Evolutionary conservation across 2,797 vertebrate species (phyloP), one percentile per base, ranked within the genome.

Genomic region (Macroramphosus scolopax): DNA sequence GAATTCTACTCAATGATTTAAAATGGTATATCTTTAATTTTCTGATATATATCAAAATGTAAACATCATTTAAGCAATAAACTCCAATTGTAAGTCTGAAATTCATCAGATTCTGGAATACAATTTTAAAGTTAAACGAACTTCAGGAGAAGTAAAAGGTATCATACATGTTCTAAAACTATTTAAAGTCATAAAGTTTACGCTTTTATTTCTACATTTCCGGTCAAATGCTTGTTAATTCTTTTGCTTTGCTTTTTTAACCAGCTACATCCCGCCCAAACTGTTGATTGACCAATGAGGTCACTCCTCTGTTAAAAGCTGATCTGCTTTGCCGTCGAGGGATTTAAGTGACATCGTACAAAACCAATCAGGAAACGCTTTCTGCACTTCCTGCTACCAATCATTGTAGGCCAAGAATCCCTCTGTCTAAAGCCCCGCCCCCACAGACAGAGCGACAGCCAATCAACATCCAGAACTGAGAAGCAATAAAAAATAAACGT

Each of bases 381-480:
- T 22, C 0, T 5, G 5, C 10, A 32, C 1, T 35, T 28, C 0
- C 5, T 6, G 17, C 1, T 32, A 38, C 89, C 77, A 90, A 85
- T 87, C 13, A 25, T 0, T 13, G 75, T 45, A 47, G 55, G 90
- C 72, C 89, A 92, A 90, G 88, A 88, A 71, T 88, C 67, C 82
- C 33, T 73, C 18, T 8, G 8, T 8, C 2, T 1, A 35, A 30
- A 24, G 28, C 1, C 36, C 62, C 44, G 17, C 54, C 72, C 17
- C n/a, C 11, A 32, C 1, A 33, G 34, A 47, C 26, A 6, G 6
- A 3, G 20, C 3, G 20, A 3, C 13, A 38, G 38, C 45, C 35
- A 68, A 72, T 53, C 51, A 53, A 3, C 12, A 5, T 3, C 2
- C 1, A 14, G 1, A n/a, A n/a, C n/a, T n/a, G 1, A 5, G 0